These are phyloP conservation scores for Odontamblyopus rebecca DNA, from an alignment of 2,797 vertebrate species.

Conservation along the genomic window DNA sequence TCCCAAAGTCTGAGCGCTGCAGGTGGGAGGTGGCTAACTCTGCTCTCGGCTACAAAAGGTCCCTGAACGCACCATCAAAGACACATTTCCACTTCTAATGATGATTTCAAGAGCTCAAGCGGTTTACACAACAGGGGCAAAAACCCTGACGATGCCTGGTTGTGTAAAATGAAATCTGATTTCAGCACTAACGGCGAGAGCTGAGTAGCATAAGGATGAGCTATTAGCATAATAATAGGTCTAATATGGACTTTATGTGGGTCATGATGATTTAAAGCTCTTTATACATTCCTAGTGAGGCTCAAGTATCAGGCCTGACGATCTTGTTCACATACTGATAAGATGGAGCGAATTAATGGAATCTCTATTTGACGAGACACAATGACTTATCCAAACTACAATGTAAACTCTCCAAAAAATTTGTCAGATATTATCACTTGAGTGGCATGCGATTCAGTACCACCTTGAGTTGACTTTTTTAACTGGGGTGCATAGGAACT, in stretches of 20 bases:
- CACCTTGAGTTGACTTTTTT: not conserved
- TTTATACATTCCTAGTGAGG: slow-evolving; percentile 6
- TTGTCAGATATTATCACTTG: not conserved
- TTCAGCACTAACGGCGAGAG: not conserved
- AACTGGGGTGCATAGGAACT: not conserved
- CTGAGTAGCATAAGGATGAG: not conserved
- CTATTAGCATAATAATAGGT: slow-evolving; percentile 9
- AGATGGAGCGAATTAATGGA: slow-evolving; percentile 1
- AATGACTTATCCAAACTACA: not conserved
- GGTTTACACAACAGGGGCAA: slow-evolving; percentile 8
- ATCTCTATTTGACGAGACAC: not conserved
- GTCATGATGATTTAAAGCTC: slow-evolving; percentile 8
- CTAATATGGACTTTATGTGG: slow-evolving; percentile 9
- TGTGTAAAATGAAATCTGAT: slow-evolving; percentile 1
- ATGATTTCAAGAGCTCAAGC: slow-evolving; percentile 19
- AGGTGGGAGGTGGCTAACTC: slow-evolving; percentile 29
- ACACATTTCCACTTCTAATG: slow-evolving; percentile 11
- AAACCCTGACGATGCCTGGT: slow-evolving; percentile 3
- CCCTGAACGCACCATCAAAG: slow-evolving; percentile 39
- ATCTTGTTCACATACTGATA: slow-evolving; percentile 12
- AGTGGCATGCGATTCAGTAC: not conserved
- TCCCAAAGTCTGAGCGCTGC: slow-evolving; percentile 44
- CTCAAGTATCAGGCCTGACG: not conserved
- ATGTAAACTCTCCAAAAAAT: not conserved
- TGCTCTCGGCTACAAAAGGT: slow-evolving; percentile 12